Evolutionary conservation across 2,113 vertebrate species (phyloP).

Genomic region (Sula dactylatra): DNA sequence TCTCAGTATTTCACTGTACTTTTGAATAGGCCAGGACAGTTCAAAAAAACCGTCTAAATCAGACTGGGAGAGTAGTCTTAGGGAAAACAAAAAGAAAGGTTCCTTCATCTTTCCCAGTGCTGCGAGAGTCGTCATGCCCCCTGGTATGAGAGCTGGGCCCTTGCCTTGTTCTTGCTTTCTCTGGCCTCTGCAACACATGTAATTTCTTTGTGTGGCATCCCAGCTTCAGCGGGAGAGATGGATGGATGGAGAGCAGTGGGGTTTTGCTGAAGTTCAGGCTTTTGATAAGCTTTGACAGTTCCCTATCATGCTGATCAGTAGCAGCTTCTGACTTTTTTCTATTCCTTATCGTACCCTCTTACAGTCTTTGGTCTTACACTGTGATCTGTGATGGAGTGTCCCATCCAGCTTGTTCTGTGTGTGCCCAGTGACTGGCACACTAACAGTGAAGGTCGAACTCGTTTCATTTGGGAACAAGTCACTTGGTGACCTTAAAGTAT

Average conservation of each 20-base stretch:
- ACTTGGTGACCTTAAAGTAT: neutral
- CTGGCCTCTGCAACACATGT: neutral
- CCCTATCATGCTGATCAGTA: neutral
- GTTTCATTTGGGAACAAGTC: neutral
- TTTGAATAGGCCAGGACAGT: neutral
- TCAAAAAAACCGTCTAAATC: neutral
- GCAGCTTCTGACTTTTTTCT: neutral
- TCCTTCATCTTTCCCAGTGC: neutral
- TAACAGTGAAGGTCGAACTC: neutral
- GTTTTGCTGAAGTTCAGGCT: neutral
- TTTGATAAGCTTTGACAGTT: neutral
- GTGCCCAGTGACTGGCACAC: neutral
- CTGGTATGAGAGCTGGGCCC: neutral
- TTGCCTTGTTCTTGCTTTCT: neutral
- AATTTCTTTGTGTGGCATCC: neutral
- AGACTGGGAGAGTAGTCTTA: neutral
- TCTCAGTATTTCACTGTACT: neutral
- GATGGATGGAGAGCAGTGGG: neutral
- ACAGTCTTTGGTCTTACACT: neutral
- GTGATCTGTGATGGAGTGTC: neutral
- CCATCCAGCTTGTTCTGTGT: neutral
- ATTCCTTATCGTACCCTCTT: neutral
- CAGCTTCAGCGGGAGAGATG: neutral
- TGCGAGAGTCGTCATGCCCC: fast-evolving
- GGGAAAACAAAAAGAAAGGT: neutral